phyloP scores from a whole-genome alignment of 1,140 invertebrate genomes.

The Drosophila lacteicornis region DNA sequence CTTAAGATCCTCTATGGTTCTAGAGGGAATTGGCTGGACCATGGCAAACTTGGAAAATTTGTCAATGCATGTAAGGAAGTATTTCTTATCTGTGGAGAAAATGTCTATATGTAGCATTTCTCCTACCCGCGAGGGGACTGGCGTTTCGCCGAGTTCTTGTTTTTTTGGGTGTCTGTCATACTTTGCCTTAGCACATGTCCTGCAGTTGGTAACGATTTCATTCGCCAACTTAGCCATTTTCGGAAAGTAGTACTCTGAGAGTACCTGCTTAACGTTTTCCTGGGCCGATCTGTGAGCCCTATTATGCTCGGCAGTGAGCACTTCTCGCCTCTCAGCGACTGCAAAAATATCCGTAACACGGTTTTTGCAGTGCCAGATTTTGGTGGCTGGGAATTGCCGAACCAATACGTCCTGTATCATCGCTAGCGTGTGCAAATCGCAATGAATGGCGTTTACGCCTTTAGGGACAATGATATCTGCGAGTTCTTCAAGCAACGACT shows the following conservation, averaged over 20 bases:
- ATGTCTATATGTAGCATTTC: slow-evolving; percentile 4
- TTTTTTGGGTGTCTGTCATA: slow-evolving; percentile 20
- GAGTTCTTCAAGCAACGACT: no score
- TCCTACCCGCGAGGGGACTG: slow-evolving; percentile 10
- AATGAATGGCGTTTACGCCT: no score
- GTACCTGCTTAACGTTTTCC: slow-evolving; percentile 13
- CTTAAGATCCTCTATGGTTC: no score
- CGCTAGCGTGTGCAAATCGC: no score
- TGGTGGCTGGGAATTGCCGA: slow-evolving; percentile 2
- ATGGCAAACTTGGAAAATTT: slow-evolving; percentile 3
- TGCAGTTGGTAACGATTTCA: no score
- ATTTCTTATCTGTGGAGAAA: slow-evolving; percentile 3
- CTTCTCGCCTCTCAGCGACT: slow-evolving; percentile 20
- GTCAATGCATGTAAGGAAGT: slow-evolving; percentile 28
- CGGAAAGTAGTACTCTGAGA: slow-evolving; percentile 31
- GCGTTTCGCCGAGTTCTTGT: slow-evolving; percentile 13
- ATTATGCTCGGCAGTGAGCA: slow-evolving; percentile 23
- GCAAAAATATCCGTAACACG: slow-evolving; percentile 7
- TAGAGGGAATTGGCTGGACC: slow-evolving; percentile 11
- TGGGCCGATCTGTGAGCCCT: not conserved
- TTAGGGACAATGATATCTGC: no score
- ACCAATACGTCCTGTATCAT: not conserved
- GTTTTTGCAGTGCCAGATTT: no score
- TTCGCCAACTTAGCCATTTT: slow-evolving; percentile 20
- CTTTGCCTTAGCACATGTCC: slow-evolving; percentile 2